phyloP scores from a whole-genome alignment of 2,888 invertebrate species.

The Epinotia demarniana region DNA sequence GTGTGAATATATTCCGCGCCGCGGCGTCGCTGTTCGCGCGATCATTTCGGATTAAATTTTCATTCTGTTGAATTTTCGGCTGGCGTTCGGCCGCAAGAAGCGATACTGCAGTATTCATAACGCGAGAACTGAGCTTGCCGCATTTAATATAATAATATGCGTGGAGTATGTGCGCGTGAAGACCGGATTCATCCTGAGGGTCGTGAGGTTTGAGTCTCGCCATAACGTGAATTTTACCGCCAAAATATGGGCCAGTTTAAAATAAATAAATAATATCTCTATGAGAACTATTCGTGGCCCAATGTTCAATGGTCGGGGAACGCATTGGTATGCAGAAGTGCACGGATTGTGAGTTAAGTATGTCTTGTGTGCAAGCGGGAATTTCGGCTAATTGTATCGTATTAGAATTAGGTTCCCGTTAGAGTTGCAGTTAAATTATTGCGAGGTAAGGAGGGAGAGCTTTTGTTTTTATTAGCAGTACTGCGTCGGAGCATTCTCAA shows the following conservation, averaged over 20 bases:
- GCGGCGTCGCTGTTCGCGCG: conserved; percentile 54
- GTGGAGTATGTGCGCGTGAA: no score
- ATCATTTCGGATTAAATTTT: conserved; percentile 73
- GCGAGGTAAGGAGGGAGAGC: background rate
- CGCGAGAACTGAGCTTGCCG: conserved; percentile 50
- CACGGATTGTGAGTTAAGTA: conserved; percentile 31
- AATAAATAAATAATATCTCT: conserved; percentile 37
- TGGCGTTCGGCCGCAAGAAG: conserved; percentile 51
- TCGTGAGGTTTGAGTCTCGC: no score
- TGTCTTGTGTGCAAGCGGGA: conserved; percentile 7
- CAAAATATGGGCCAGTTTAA: no score
- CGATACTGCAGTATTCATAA: conserved; percentile 66
- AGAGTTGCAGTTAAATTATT: conserved; percentile 16
- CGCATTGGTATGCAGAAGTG: conserved; percentile 30
- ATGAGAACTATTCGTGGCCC: conserved; percentile 12
- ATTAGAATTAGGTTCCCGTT: conserved; percentile 1
- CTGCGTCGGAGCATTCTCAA: background rate
- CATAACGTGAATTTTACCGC: no score
- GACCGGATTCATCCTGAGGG: no score
- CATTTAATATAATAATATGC: conserved; percentile 41
- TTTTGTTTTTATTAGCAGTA: background rate
- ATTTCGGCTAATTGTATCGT: conserved; percentile 20
- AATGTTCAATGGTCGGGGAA: background rate
- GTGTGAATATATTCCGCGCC: conserved; percentile 68
- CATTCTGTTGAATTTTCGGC: conserved; percentile 62